A percentile compares a stretch with the other conserved stretches of the same genome.
Evolutionary conservation across 2,888 invertebrate species (phyloP).

Genomic region (Caenorhabditis sulstoni): DNA sequence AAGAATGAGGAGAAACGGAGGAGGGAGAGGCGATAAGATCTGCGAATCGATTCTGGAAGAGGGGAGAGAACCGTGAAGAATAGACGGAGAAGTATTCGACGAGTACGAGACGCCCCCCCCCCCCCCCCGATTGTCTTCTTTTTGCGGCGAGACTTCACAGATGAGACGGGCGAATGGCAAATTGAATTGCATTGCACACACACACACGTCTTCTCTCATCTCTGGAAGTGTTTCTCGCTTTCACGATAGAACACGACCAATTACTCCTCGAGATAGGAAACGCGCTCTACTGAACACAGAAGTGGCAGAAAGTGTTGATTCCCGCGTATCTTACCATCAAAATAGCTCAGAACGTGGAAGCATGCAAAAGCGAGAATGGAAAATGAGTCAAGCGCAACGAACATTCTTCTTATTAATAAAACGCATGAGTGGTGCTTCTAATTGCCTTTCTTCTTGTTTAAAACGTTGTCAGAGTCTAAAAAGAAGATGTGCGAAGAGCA

Average conservation of each 20-base stretch:
- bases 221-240: conserved; percentile 9
- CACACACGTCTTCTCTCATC: not conserved
- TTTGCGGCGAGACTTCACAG: conserved; percentile 29
- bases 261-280: not conserved
- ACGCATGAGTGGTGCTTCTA: too few relatives aligned
- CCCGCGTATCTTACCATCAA: too few relatives aligned
- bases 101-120: not conserved
- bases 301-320: not conserved
- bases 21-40: not conserved
- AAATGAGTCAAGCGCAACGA: too few relatives aligned
- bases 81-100: too few relatives aligned
- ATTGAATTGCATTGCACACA: conserved; percentile 26
- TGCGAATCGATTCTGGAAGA: conserved; percentile 15
- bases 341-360: too few relatives aligned
- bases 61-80: conserved; percentile 7
- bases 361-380: too few relatives aligned
- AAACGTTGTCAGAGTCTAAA: too few relatives aligned
- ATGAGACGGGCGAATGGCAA: conserved; percentile 21
- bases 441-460: too few relatives aligned
- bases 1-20: not conserved
- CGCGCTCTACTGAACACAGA: not conserved
- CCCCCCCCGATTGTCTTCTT: conserved; percentile 12
- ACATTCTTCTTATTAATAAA: too few relatives aligned
- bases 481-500: too few relatives aligned
- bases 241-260: too few relatives aligned